These are phyloP conservation scores for Pherbina coryleti DNA, from an alignment of 2,888 invertebrate genomes.

Conservation along the genomic window DNA sequence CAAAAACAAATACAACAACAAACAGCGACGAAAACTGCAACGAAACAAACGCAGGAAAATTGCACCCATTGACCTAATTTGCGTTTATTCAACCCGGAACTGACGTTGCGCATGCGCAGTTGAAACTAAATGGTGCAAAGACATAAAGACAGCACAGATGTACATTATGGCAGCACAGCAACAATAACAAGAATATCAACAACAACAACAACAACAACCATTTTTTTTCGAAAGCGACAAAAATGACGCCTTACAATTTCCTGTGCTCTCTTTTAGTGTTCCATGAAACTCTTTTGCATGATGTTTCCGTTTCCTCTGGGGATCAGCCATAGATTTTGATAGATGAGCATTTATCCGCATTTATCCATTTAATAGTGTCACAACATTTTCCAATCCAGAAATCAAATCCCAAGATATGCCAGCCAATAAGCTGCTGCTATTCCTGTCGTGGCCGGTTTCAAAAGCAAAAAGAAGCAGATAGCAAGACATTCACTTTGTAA, in stretches of 20 bases:
- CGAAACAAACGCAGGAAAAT: constrained; percentile 35
- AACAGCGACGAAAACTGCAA: background rate
- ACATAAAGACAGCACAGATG: no score
- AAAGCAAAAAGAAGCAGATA: no score
- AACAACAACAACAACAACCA: background rate
- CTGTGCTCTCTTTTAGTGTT: background rate
- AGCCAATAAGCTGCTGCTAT: background rate
- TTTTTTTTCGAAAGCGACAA: background rate
- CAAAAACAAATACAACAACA: constrained; percentile 51
- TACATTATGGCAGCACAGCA: background rate
- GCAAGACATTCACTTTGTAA: constrained; percentile 10
- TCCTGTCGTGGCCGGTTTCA: background rate
- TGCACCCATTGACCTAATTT: constrained; percentile 55
- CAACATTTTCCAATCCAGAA: background rate
- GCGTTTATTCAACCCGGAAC: constrained; percentile 56
- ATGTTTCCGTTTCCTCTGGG: constrained; percentile 3
- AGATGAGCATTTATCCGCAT: constrained; percentile 1
- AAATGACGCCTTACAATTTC: no score
- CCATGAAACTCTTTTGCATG: background rate
- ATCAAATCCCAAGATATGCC: background rate
- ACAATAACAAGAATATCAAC: background rate
- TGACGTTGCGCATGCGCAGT: constrained; percentile 41
- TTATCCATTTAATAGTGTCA: background rate
- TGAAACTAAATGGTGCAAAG: background rate
- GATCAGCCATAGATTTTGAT: background rate